Evolutionary conservation across 1,140 invertebrate species (phyloP).

Genomic region (Tigriopus japonicus): DNA sequence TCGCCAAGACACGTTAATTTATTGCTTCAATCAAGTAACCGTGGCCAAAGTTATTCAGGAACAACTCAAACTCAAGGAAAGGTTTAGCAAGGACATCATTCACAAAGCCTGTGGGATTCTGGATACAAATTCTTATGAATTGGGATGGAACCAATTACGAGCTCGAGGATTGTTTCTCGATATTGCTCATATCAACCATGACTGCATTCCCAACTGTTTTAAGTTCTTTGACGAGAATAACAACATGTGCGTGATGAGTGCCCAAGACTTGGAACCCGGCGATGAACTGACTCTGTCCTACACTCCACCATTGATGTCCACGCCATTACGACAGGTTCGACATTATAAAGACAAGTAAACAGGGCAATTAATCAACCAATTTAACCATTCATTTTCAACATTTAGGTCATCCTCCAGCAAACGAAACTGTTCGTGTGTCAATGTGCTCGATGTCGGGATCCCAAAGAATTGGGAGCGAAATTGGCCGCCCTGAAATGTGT

Average conservation of each 20-base stretch:
- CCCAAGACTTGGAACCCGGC: neutral
- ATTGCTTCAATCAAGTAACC: neutral
- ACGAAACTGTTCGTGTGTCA: neutral
- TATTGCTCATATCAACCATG: neutral
- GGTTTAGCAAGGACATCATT: neutral
- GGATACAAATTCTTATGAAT: neutral
- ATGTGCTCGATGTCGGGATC: neutral
- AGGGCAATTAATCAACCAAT: neutral
- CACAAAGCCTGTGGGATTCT: neutral
- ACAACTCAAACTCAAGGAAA: neutral
- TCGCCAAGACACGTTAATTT: neutral
- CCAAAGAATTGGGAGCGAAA: neutral
- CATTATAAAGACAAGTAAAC: neutral
- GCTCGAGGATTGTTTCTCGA: neutral
- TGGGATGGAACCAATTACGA: neutral
- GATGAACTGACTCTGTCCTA: neutral
- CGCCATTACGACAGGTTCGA: neutral
- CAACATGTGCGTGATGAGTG: neutral
- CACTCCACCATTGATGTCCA: neutral
- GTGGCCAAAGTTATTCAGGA: neutral
- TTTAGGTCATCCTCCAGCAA: neutral
- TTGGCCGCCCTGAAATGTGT: neutral
- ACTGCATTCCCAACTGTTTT: neutral
- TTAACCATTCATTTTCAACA: neutral
- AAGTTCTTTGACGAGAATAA: neutral